Conservation (phyloP, 2,113 vertebrate genomes). For the Cromileptes altivelis region DNA sequence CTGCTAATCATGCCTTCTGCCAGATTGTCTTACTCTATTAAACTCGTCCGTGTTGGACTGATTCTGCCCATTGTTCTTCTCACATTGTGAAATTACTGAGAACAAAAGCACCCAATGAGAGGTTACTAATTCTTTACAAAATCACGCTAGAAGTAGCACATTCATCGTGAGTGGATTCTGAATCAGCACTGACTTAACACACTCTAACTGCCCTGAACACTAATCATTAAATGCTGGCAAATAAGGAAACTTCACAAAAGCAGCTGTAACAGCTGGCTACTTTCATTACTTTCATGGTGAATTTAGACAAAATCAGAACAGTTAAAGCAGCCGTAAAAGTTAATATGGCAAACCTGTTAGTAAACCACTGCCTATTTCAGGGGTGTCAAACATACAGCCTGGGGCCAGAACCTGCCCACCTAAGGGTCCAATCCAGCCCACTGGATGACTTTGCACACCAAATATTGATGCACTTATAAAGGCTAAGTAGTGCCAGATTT, state of each 20-base stretch:
- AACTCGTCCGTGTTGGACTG: conserved; percentile 40
- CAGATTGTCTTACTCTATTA: conserved; percentile 54
- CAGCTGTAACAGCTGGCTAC: not conserved
- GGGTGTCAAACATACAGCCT: no score
- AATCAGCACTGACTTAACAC: conserved; percentile 24
- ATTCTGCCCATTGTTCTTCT: conserved; percentile 53
- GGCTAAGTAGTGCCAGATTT: no score
- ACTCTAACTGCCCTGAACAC: not conserved
- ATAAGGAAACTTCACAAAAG: not conserved
- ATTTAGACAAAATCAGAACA: not conserved
- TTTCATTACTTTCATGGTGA: not conserved
- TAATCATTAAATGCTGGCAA: not conserved
- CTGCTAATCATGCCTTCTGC: conserved; percentile 47
- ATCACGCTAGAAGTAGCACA: conserved; percentile 24
- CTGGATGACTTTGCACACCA: no score
- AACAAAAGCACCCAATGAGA: conserved; percentile 35
- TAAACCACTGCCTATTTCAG: not conserved
- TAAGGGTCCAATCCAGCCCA: no score
- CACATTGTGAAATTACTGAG: conserved; percentile 22
- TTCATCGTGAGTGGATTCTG: conserved; percentile 20
- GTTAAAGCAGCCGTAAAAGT: not conserved
- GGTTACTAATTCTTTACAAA: conserved; percentile 13
- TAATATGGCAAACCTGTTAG: not conserved
- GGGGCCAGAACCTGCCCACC: no score
- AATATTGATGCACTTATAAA: no score